A percentile compares a stretch with the other conserved stretches of the same genome.
Evolutionary conservation across 2,113 vertebrate genomes (phyloP).

Genomic region (Leucosticte australis): DNA sequence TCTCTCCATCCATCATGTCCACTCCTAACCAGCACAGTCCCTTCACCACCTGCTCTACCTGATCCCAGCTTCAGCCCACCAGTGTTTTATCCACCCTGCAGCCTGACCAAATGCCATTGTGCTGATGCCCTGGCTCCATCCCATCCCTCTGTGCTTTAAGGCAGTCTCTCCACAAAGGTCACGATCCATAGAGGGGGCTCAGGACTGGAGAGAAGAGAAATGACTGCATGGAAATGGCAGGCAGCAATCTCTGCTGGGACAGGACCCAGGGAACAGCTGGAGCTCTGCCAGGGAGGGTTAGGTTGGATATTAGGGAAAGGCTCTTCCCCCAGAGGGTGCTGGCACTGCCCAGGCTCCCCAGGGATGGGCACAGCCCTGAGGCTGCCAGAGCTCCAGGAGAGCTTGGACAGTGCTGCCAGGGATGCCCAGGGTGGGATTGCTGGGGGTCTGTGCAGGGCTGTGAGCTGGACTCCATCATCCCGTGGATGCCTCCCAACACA

Average conservation of each 20-base stretch:
- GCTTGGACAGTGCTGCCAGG: rapidly evolving
- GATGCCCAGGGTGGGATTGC: not conserved
- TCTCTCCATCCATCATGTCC: not conserved
- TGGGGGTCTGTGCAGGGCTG: not conserved
- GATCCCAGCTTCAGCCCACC: not conserved
- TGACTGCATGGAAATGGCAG: not conserved
- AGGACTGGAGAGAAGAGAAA: not conserved
- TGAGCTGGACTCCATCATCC: not conserved
- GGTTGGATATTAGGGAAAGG: rapidly evolving
- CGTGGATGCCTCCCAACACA: not conserved
- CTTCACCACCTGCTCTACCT: not conserved
- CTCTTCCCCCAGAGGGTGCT: not conserved
- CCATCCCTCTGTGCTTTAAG: not conserved
- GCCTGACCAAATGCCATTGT: rapidly evolving
- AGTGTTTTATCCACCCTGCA: not conserved
- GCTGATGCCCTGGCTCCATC: not conserved
- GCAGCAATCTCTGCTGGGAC: not conserved
- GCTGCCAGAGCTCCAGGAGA: not conserved
- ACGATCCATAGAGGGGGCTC: not conserved
- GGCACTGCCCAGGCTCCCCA: not conserved
- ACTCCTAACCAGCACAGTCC: not conserved
- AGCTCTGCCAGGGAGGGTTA: rapidly evolving
- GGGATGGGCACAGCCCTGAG: rapidly evolving
- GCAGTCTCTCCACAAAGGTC: not conserved
- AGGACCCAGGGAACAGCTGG: rapidly evolving